phyloP scores from a whole-genome alignment of 2,113 vertebrate species.

The Canis aureus region DNA sequence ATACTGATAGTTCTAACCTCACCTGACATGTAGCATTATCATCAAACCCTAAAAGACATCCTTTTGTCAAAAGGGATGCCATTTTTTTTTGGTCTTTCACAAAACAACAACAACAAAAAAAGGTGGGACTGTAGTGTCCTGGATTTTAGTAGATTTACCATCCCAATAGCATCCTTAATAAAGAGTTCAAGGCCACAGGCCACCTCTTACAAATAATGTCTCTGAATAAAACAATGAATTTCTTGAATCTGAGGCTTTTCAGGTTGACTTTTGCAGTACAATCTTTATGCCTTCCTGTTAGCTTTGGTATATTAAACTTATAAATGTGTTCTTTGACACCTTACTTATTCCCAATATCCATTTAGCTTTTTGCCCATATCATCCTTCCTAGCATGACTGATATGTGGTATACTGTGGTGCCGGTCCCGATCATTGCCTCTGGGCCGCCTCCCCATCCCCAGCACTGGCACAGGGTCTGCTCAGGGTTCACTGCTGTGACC shows the following conservation, averaged over 20 bases:
- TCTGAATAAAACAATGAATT: background rate
- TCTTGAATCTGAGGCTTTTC: background rate
- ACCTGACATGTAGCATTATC: background rate
- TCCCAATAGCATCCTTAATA: background rate
- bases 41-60: background rate
- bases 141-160: background rate
- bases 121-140: background rate
- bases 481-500: background rate
- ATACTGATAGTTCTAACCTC: background rate
- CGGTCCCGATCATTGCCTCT: background rate
- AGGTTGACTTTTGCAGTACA: background rate
- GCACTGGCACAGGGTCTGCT: background rate
- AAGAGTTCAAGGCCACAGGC: background rate
- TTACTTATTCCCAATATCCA: background rate
- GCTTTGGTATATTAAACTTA: background rate
- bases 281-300: background rate
- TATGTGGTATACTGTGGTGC: rapidly evolving
- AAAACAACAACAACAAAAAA: background rate
- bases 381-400: background rate
- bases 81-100: background rate
- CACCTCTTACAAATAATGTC: background rate
- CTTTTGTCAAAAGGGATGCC: background rate
- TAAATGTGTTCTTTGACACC: background rate
- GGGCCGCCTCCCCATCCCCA: background rate
- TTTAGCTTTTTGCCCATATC: background rate